Base-by-base conservation (phyloP, 1,140 invertebrate species). In the Pogonus chalceus region DNA sequence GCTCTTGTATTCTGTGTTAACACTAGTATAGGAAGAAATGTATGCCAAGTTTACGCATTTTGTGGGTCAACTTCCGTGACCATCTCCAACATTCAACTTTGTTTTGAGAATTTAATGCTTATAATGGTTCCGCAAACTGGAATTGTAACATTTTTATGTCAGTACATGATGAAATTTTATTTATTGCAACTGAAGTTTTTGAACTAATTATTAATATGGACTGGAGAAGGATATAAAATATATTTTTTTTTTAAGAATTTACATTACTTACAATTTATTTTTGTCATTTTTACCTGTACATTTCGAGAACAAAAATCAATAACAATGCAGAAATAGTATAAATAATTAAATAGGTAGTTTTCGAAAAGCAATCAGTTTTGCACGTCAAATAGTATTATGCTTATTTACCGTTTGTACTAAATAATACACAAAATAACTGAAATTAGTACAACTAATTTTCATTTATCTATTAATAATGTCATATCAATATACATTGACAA, bases 281-380 rank as follows among this genome's bases (percentile, higher is more conserved):
- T 18, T 43, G 37, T 43, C 37, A 43, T 43, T 43, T 43, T 43
- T 16, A 43, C 37, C 37, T 43, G 37, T 43, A 43, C 37, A 43
- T 9, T 43, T 43, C 37, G 37, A 43, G 18, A 43, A 43, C 7
- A 43, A 43, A 43, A 43, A 43, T 12, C 9, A 43, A 7, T 31
- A 31, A 31, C 14, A 9, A 43, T 43, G 18, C 9, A 43, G 37
- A 43, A 43, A 43, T 12, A 10, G 37, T 43, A 12, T 12, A 43
- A 10, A 18, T 10, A 43, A 7, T 12, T 12, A 4, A 12, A 12
- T 43, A n/a, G n/a, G n/a, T n/a, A 12, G 18, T 43, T 9, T 43
- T 43, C 18, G 9, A 18, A 43, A 43, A 43, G 37, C 37, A 43
- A 16, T 43, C 37, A 16, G 7, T 10, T 4, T 12, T 43, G 18